Conservation (phyloP, 2,113 vertebrate species). For the Scalopus aquaticus region DNA sequence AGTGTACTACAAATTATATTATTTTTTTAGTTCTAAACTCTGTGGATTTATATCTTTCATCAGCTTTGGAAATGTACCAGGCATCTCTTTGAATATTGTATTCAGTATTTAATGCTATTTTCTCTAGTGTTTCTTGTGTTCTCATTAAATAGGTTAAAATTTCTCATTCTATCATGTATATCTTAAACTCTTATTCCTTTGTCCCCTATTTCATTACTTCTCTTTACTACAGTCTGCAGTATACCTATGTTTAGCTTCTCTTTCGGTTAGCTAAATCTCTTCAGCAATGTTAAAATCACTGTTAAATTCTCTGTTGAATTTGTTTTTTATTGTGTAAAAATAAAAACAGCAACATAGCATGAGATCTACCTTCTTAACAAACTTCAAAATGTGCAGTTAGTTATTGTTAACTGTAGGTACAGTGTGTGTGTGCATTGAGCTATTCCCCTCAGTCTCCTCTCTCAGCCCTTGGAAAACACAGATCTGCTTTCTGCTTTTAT, state of each 20-base stretch:
- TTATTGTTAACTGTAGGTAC: not conserved
- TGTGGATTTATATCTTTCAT: not conserved
- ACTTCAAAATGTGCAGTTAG: not conserved
- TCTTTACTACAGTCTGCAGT: not conserved
- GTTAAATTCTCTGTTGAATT: slow-evolving; percentile 13
- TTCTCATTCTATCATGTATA: not conserved
- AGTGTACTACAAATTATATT: not conserved
- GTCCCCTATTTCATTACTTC: not conserved
- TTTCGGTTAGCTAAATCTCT: not conserved
- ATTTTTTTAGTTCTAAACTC: not conserved
- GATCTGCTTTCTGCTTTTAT: not conserved
- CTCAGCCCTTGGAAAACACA: not conserved
- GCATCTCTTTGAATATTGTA: not conserved
- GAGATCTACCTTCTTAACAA: not conserved
- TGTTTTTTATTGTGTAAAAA: not conserved
- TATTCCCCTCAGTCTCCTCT: not conserved
- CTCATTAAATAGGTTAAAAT: not conserved
- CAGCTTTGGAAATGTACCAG: not conserved
- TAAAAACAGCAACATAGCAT: not conserved
- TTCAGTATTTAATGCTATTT: not conserved
- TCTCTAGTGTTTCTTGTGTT: not conserved
- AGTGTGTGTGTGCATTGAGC: not conserved
- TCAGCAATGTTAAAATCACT: not conserved
- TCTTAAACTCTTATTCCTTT: not conserved
- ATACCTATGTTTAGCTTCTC: not conserved